Evolutionary conservation across 2,113 vertebrate genomes (phyloP), one percentile per base, ranked within the genome.

Genomic region (Hydrolagus affinis): DNA sequence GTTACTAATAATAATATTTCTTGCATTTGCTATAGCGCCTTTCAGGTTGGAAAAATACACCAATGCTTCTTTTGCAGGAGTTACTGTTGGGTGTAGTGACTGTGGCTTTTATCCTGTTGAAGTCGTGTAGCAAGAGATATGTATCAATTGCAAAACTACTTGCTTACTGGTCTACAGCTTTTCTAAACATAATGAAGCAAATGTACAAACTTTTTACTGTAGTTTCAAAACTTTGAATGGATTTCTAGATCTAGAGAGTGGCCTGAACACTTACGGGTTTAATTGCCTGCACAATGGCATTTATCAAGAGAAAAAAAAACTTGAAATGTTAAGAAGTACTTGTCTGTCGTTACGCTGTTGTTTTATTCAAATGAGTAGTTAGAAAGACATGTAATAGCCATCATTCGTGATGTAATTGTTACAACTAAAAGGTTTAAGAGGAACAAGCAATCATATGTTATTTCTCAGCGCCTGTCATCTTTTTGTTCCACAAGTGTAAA

Each of bases 301-400:
- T 83, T 83, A 17, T 62, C 66, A 30, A 44, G 64, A 64, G 62
- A 15, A 28, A 83, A 83, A 44, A 44, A 83, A 75, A 75, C 73
- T 75, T 83, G 44, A 44, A 83, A 83, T 83, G 78, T 83, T 83
- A 66, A 66, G 66, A 83, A 83, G 78, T 83, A 83, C 78, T 83
- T 83, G 62, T 32, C 78, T 83, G 78, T 68, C 60, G 25, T 83
- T 32, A 83, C 17, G 78, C 78, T 83, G 78, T 62, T 83, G 32
- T 83, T 83, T 83, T 68, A 83, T 83, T 83, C 62, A 83, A 83
- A 83, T 83, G 78, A 83, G 78, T 60, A 83, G 77, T 80, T 62
- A 80, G 77, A 80, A 25, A 64, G 78, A 83, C 62, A 30, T 68
- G 78, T 83, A 83, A 83, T 83, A 62, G 78, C 78, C 78, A 83